A percentile compares a stretch with the other conserved stretches of the same genome.
Conservation (phyloP, 2,113 vertebrate genomes). For the Sturnira hondurensis region DNA sequence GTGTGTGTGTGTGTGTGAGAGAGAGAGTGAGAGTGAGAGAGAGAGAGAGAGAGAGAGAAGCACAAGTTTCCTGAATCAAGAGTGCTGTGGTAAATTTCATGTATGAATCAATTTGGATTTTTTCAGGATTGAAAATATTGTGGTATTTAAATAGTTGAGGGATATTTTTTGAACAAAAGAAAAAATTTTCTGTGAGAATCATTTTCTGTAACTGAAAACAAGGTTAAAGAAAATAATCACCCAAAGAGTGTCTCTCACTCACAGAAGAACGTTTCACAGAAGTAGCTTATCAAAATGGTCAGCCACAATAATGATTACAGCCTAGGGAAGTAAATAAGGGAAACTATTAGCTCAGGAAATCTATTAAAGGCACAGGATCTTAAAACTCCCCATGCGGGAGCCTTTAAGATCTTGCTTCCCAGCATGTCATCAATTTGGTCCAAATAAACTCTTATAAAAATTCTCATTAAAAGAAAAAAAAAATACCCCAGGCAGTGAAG, state of each 20-base stretch:
- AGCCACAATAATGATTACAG: background rate
- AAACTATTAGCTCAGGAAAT: background rate
- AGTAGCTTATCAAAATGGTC: background rate
- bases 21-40: accelerated
- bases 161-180: background rate
- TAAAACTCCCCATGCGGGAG: background rate
- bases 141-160: background rate
- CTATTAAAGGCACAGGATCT: constrained; percentile 2
- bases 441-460: background rate
- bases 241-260: background rate
- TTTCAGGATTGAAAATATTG: background rate
- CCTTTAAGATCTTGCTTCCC: background rate
- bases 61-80: background rate
- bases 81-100: background rate
- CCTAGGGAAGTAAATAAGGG: background rate
- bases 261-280: background rate
- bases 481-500: background rate
- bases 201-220: constrained; percentile 2
- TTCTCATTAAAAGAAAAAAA: background rate
- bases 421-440: background rate
- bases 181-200: constrained; percentile 1
- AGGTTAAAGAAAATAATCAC: background rate
- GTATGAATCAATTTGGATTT: background rate
- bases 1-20: background rate
- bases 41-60: too few relatives aligned